Evolutionary conservation across 2,888 invertebrate species (phyloP), one percentile per base, ranked within the genome.

Genomic region (Caenorhabditis drosophilae): DNA sequence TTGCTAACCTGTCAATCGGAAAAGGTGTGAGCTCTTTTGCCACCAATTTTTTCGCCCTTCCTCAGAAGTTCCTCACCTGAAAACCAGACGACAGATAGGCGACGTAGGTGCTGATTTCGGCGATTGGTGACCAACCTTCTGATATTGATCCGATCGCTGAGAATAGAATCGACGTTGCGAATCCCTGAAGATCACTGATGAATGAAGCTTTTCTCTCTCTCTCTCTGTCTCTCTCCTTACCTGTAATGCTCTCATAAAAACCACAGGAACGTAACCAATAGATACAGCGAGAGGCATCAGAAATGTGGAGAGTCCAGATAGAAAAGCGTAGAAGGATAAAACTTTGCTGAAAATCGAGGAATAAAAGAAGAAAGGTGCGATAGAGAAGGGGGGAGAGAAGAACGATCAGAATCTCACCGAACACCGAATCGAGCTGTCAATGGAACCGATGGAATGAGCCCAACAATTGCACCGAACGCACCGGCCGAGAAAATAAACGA

Each of bases 381-480:
- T 11, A 42, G 31, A 9, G 31, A 31, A 31, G 12, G 12, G 12
- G n/a, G n/a, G n/a, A n/a, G n/a, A n/a, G n/a, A n/a, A n/a, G n/a
- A n/a, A n/a, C n/a, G n/a, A n/a, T n/a, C n/a, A n/a, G n/a, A n/a
- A n/a, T n/a, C 22, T 9, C 48, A 67, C 67, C 73, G 48, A 20
- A 73, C 54, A 35, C 73, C 73, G 16, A 44, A 53, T 52, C 25
- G 27, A 4, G 56, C 53, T 12, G 63, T 53, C 2, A 70, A 25
- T 6, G 57, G 54, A n/a, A 59, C 60, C 2, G 67, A 55, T n/a
- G 73, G 73, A 23, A 70, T 42, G 0, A 67, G 60, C 0, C 73
- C 73, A 15, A 63, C 20, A 2, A 73, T 56, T 23, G 62, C 64
- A n/a, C 73, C 73, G 22, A 73, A 48, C n/a, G 67, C 67, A 20